phyloP scores from a whole-genome alignment of 2,888 invertebrate species.

The Saturnia japonica region DNA sequence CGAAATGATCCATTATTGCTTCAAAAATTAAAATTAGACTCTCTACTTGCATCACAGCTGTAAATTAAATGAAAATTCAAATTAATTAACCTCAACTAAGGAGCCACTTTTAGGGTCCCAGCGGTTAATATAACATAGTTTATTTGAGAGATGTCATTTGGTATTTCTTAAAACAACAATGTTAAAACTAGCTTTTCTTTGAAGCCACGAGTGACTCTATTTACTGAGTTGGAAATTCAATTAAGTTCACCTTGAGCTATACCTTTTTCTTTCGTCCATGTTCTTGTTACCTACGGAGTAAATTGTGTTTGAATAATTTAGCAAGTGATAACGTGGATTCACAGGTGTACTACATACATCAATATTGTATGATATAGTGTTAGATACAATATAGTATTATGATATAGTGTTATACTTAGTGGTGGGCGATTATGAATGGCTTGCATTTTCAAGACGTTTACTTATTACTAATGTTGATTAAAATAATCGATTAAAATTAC shows the following conservation, averaged over 20 bases:
- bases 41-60: conserved; percentile 27
- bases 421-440: too few relatives aligned
- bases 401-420: too few relatives aligned
- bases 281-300: background rate
- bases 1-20: too few relatives aligned
- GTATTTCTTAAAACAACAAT: conserved; percentile 13
- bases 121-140: conserved; percentile 24
- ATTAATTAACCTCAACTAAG: conserved; percentile 31
- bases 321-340: background rate
- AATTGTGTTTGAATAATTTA: background rate
- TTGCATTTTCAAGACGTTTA: too few relatives aligned
- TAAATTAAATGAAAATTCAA: conserved; percentile 33
- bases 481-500: too few relatives aligned
- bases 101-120: conserved; percentile 11
- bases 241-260: background rate
- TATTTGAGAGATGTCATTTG: background rate
- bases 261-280: background rate
- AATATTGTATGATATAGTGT: too few relatives aligned
- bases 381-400: too few relatives aligned
- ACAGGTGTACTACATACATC: background rate
- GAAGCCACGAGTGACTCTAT: background rate
- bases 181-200: background rate
- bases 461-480: too few relatives aligned
- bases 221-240: conserved; percentile 8
- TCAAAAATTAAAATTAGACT: too few relatives aligned